Conservation (phyloP, 1,140 invertebrate genomes). For the Polypedilum pembai region DNA sequence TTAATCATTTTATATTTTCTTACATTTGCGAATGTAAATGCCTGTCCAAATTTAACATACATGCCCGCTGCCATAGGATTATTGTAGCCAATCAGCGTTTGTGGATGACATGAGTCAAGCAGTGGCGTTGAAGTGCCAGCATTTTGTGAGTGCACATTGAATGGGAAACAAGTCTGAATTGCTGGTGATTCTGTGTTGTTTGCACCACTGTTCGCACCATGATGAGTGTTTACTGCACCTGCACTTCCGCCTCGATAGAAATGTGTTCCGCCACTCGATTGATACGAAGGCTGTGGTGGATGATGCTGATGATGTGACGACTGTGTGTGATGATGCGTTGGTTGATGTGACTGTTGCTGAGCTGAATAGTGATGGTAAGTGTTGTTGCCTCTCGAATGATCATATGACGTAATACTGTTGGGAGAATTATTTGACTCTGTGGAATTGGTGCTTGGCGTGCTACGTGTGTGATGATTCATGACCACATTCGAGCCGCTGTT, state of each 20-base stretch:
- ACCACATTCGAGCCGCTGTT: slow-evolving; percentile 28
- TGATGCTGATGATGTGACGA: background rate
- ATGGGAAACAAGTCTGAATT: slow-evolving; percentile 1
- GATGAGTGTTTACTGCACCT: background rate
- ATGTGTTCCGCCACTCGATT: background rate
- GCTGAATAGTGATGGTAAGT: background rate
- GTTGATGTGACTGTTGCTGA: background rate
- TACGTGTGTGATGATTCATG: slow-evolving; percentile 33
- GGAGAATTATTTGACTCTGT: slow-evolving; percentile 43
- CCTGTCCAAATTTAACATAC: slow-evolving; percentile 43
- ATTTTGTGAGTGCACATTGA: slow-evolving; percentile 3
- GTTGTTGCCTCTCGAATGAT: background rate
- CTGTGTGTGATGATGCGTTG: background rate
- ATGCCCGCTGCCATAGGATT: slow-evolving; percentile 38
- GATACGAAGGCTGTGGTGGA: background rate
- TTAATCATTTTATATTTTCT: slow-evolving; percentile 34
- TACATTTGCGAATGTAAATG: slow-evolving; percentile 42
- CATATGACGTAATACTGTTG: slow-evolving; percentile 39
- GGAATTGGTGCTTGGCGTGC: slow-evolving; percentile 40
- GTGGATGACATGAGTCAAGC: slow-evolving; percentile 28
- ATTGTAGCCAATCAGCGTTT: slow-evolving; percentile 37
- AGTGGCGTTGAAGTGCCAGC: slow-evolving; percentile 21
- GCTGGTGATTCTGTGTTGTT: background rate
- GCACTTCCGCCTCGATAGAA: slow-evolving; percentile 15
- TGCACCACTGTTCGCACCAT: background rate